Conservation (phyloP, 2,113 vertebrate species). For the Pseudopodoces humilis region DNA sequence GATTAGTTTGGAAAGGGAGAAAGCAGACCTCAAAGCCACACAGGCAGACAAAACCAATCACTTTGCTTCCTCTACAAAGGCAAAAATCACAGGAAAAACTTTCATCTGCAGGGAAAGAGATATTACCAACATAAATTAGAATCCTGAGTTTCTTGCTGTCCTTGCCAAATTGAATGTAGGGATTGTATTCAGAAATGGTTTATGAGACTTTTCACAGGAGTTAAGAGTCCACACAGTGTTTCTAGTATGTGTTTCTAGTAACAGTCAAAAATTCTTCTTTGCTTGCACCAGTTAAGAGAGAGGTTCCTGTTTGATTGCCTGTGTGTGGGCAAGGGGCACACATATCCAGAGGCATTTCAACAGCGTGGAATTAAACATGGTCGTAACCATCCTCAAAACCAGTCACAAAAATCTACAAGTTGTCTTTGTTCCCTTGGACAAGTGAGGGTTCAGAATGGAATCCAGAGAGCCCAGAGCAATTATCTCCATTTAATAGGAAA, state of each 20-base stretch:
- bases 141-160: not conserved
- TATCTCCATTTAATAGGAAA: not conserved
- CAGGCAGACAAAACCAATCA: not conserved
- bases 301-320: not conserved
- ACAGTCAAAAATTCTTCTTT: not conserved
- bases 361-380: rapidly evolving
- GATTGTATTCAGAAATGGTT: not conserved
- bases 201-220: not conserved
- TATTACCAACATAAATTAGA: not conserved
- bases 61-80: not conserved
- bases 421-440: not conserved
- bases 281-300: not conserved
- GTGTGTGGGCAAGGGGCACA: not conserved
- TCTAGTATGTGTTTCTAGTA: not conserved
- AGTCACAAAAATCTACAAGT: not conserved
- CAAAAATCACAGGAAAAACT: not conserved
- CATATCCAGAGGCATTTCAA: not conserved
- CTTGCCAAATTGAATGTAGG: not conserved
- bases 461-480: not conserved
- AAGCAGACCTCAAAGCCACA: not conserved
- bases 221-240: not conserved
- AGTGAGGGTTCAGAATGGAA: not conserved
- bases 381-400: not conserved
- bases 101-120: not conserved
- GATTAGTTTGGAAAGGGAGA: not conserved